These are phyloP conservation scores for Thalassoma bifasciatum DNA, from an alignment of 2,113 vertebrate genomes.

Conservation along the genomic window DNA sequence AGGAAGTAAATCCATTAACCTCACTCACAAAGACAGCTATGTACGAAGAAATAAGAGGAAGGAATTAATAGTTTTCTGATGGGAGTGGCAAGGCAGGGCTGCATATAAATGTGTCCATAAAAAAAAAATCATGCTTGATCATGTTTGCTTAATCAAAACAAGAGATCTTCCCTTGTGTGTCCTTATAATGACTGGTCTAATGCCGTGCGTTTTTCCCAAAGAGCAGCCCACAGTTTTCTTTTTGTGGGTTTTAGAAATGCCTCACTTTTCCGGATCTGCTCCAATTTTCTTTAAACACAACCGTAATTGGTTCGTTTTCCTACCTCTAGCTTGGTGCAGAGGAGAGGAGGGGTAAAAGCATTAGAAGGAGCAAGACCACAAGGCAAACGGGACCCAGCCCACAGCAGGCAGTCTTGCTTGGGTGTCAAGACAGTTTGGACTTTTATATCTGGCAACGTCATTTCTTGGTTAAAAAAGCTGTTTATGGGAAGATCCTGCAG, in stretches of 20 bases:
- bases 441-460: constrained; percentile 40
- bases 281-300: constrained; percentile 85
- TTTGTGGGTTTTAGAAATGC: constrained; percentile 79
- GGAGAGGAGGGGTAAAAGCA: constrained; percentile 15
- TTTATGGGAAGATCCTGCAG: constrained; percentile 73
- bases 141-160: constrained; percentile 13
- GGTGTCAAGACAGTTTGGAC: constrained; percentile 71
- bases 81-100: not conserved
- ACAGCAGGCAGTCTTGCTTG: constrained; percentile 66
- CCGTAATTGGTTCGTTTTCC: constrained; percentile 84
- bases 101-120: constrained; percentile 14
- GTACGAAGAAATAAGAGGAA: too few relatives aligned
- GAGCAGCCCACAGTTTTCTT: constrained; percentile 66
- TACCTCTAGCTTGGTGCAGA: constrained; percentile 77
- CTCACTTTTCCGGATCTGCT: constrained; percentile 80
- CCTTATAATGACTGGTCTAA: not conserved
- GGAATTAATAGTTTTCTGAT: too few relatives aligned
- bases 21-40: constrained; percentile 34
- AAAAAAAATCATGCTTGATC: not conserved
- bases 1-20: constrained; percentile 50
- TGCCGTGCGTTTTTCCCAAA: constrained; percentile 63
- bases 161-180: constrained; percentile 21
- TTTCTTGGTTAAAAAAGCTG: constrained; percentile 66
- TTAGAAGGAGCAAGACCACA: constrained; percentile 46
- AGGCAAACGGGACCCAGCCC: constrained; percentile 60